These are phyloP conservation scores for Ahaetulla prasina DNA, from an alignment of 2,113 vertebrate genomes.

Conservation along the genomic window DNA sequence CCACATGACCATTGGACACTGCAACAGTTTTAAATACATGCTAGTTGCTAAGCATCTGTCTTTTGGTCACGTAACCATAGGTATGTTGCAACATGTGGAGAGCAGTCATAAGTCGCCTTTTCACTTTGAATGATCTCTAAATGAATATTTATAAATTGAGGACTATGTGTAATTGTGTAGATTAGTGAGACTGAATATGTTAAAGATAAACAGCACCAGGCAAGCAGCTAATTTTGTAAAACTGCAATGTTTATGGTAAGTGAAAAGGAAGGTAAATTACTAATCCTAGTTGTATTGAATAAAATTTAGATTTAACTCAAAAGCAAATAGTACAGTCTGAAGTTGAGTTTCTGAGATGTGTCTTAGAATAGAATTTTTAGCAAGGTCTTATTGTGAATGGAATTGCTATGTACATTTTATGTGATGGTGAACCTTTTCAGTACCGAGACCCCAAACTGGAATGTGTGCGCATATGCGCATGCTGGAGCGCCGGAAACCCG, in stretches of 20 bases:
- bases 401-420: neutral
- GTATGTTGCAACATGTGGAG: neutral
- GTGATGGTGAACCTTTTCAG: too few species aligned
- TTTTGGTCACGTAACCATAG: neutral
- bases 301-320: neutral
- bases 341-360: neutral
- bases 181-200: neutral
- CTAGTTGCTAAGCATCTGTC: neutral
- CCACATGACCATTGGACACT: neutral
- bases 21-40: too few species aligned
- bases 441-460: too few species aligned
- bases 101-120: neutral
- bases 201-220: neutral
- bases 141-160: neutral
- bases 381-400: neutral
- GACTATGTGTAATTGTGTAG: neutral
- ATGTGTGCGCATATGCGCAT: too few species aligned
- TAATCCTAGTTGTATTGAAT: neutral
- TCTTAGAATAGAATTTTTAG: neutral
- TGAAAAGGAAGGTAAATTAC: neutral
- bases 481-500: too few species aligned
- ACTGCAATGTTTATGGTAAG: neutral
- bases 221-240: neutral
- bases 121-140: neutral
- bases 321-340: neutral